Evolutionary conservation across 1,140 invertebrate species (phyloP).

Genomic region (Leptopilina boulardi): DNA sequence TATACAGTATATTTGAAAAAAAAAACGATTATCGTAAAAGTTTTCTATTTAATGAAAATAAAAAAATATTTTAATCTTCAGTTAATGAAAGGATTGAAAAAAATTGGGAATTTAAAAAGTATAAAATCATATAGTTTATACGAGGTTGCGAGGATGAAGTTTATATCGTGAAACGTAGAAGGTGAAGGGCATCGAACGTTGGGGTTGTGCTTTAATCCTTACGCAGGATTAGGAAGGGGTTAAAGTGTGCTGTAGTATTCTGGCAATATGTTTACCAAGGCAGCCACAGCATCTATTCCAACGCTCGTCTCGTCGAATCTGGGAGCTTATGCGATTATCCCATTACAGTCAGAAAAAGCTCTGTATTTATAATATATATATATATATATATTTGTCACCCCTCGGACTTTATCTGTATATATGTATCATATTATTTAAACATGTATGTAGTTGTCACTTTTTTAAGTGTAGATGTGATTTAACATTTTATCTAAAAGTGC

Average conservation of each 20-base stretch:
- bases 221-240: slow-evolving; percentile 16
- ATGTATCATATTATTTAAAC: neutral
- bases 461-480: slow-evolving; percentile 1
- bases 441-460: neutral
- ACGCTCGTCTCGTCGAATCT: slow-evolving; percentile 3
- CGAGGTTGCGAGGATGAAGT: neutral
- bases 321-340: slow-evolving; percentile 4
- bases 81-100: too few relatives aligned
- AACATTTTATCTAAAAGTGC: slow-evolving; percentile 21
- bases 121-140: neutral
- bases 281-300: neutral
- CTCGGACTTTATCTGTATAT: neutral
- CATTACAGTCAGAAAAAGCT: slow-evolving; percentile 4
- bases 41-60: too few relatives aligned
- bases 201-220: slow-evolving; percentile 13
- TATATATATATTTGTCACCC: neutral
- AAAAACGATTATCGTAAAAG: too few relatives aligned
- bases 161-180: slow-evolving; percentile 1
- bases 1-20: too few relatives aligned
- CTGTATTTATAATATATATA: slow-evolving; percentile 6
- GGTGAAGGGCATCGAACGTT: slow-evolving; percentile 4
- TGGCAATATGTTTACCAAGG: slow-evolving; percentile 1
- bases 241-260: neutral
- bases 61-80: too few relatives aligned
- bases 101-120: neutral